Evolutionary conservation across 2,888 invertebrate genomes (phyloP).

Genomic region (Clitarchus hookeri): DNA sequence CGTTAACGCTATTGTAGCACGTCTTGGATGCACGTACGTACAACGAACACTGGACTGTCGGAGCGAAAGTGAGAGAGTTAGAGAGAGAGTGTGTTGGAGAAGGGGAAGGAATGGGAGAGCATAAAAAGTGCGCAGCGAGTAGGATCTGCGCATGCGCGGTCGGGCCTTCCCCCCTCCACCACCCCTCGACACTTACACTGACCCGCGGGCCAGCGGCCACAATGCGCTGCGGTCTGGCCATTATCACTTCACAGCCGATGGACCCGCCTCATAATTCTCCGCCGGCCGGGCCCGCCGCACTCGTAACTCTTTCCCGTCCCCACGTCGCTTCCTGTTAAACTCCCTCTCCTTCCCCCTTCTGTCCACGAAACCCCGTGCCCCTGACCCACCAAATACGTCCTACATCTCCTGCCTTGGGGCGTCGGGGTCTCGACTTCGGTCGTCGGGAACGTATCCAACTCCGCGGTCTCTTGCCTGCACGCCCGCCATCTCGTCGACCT

Average conservation of each 20-base stretch:
- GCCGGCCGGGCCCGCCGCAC: not conserved
- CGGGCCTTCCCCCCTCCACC: not conserved
- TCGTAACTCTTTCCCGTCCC: constrained; percentile 18
- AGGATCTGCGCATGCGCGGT: not conserved
- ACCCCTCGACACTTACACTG: too few species aligned
- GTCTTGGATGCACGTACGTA: too few species aligned
- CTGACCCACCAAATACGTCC: not conserved
- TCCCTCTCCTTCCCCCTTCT: not conserved
- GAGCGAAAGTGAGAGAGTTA: too few species aligned
- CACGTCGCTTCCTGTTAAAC: constrained; percentile 11
- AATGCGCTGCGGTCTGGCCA: constrained; percentile 31
- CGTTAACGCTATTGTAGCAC: too few species aligned
- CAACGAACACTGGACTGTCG: too few species aligned
- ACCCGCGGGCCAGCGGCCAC: constrained; percentile 6
- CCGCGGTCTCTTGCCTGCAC: constrained; percentile 4
- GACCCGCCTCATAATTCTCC: constrained; percentile 36
- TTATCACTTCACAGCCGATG: constrained; percentile 38
- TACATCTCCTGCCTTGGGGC: too few species aligned
- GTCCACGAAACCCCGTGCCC: not conserved
- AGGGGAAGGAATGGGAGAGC: not conserved
- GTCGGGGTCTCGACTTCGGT: too few species aligned
- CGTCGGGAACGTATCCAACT: not conserved
- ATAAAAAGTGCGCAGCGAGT: not conserved
- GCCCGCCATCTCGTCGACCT: too few species aligned
- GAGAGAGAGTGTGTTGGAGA: too few species aligned